A percentile compares a stretch with the other conserved stretches of the same genome.
Conservation (phyloP, 2,113 vertebrate genomes). For the Pelmatolapia mariae region DNA sequence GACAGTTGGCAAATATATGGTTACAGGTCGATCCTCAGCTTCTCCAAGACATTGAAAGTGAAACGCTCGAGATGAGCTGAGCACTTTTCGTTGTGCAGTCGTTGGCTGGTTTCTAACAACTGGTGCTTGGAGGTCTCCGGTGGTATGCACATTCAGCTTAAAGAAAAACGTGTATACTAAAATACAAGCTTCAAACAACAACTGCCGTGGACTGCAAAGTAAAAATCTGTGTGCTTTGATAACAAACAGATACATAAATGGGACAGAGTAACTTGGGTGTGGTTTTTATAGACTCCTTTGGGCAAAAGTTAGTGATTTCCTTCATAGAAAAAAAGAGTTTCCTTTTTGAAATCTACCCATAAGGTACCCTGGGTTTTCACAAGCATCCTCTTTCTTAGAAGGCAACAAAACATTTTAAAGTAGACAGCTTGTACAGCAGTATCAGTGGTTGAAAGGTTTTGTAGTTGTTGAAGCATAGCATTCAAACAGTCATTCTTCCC, state of each 20-base stretch:
- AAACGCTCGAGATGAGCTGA: conserved; percentile 18
- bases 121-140: conserved; percentile 29
- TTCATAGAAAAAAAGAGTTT: neutral
- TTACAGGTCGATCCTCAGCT: conserved; percentile 19
- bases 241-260: conserved; percentile 4
- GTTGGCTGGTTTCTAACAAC: conserved; percentile 4
- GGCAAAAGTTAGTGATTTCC: conserved; percentile 1
- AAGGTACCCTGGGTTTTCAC: neutral
- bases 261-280: conserved; percentile 3
- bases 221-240: conserved; percentile 12
- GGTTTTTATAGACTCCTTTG: neutral
- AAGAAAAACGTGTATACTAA: neutral
- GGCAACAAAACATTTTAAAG: conserved; percentile 16
- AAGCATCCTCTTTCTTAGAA: conserved; percentile 16
- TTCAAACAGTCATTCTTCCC: conserved; percentile 12
- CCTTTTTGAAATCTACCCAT: neutral
- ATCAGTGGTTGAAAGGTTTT: neutral
- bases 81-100: conserved; percentile 19
- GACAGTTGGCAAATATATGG: conserved; percentile 3
- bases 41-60: neutral
- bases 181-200: neutral
- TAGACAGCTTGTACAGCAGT: neutral
- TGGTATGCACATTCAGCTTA: neutral
- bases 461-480: neutral
- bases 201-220: neutral